Conservation (phyloP, 2,888 invertebrate species). For the Stegana nigrithorax region DNA sequence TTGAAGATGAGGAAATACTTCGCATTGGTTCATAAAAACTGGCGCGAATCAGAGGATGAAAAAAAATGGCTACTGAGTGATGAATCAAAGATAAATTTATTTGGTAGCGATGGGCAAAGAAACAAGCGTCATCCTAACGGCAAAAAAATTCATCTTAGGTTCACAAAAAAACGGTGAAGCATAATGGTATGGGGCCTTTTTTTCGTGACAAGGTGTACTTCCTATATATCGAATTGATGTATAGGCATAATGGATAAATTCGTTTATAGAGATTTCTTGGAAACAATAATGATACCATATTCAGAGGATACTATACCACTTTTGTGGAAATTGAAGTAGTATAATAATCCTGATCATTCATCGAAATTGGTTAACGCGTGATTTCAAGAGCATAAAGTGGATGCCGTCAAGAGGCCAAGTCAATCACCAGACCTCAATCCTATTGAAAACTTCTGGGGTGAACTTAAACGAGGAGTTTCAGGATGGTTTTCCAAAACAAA, state of each 20-base stretch:
- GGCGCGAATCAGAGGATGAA: neutral
- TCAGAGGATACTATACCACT: neutral
- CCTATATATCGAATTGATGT: neutral
- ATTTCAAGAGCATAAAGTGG: neutral
- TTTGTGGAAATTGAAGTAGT: neutral
- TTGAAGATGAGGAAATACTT: neutral
- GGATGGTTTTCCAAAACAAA: too few relatives aligned
- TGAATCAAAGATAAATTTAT: too few relatives aligned
- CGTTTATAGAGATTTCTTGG: neutral
- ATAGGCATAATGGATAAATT: neutral
- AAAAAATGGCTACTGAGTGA: too few relatives aligned
- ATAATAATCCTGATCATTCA: neutral
- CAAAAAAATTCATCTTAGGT: too few relatives aligned
- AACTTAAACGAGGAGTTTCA: neutral
- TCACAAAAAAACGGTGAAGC: too few relatives aligned
- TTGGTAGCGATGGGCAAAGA: too few relatives aligned
- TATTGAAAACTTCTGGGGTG: neutral
- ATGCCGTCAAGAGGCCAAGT: neutral
- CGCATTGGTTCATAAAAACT: neutral
- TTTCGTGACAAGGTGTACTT: too few relatives aligned
- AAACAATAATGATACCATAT: neutral
- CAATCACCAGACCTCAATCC: neutral
- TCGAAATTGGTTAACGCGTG: neutral
- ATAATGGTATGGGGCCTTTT: too few relatives aligned
- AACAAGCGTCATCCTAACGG: too few relatives aligned